These are phyloP conservation scores for Coreius guichenoti DNA, from an alignment of 2,797 vertebrate species.

Conservation along the genomic window DNA sequence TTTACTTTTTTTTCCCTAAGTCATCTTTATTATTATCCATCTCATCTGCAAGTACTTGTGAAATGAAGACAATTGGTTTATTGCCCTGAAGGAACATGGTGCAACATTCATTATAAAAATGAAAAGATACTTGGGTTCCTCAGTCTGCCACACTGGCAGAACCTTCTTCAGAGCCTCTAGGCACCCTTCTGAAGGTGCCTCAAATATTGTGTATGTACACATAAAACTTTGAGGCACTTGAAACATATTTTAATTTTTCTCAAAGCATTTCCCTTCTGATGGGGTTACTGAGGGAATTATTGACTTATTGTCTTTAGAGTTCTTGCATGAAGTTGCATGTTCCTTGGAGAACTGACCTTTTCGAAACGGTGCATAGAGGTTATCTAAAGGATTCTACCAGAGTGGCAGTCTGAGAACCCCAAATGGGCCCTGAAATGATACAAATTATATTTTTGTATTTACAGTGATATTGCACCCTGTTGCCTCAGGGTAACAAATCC, in stretches of 20 bases:
- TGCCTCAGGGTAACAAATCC: neutral
- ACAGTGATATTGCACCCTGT: neutral
- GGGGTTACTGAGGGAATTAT: constrained; percentile 8
- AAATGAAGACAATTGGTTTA: neutral
- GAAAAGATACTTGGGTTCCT: neutral
- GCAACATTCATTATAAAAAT: constrained; percentile 18
- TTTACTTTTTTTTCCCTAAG: neutral
- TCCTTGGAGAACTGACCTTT: neutral
- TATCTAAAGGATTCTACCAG: neutral
- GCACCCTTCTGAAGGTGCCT: neutral
- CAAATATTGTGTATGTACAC: constrained; percentile 12
- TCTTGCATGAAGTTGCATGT: neutral
- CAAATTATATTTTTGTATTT: neutral
- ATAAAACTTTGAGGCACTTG: neutral
- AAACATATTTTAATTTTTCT: too few relatives aligned
- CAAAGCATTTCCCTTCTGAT: neutral
- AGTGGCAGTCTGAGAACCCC: neutral
- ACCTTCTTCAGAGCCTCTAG: constrained; percentile 5
- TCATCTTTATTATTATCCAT: constrained; percentile 15
- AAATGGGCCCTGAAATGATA: neutral
- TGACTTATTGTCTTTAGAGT: neutral
- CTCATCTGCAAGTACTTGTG: neutral
- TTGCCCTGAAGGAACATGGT: constrained; percentile 15
- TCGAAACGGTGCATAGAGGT: neutral
- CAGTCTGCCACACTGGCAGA: neutral